Percentiles rank a stretch among this genome's conserved stretches.
These are phyloP conservation scores for Empis livida DNA, from an alignment of 2,888 invertebrate genomes.

Conservation along the genomic window DNA sequence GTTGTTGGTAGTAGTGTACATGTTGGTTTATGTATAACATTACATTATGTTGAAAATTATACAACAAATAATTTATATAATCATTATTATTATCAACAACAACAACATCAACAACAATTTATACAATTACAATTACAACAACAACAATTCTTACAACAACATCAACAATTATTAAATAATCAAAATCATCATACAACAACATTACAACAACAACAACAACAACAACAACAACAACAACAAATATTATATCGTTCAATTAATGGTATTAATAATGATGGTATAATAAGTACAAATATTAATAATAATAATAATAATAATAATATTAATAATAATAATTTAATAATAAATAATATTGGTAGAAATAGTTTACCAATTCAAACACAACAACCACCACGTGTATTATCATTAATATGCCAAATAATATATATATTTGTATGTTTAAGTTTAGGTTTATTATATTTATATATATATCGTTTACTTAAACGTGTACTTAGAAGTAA, in stretches of 20 bases:
- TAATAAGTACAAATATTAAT: constrained; percentile 8
- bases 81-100: constrained; percentile 27
- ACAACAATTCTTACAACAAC: constrained; percentile 13
- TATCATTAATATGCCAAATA: constrained; percentile 68
- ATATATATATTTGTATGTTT: constrained; percentile 77
- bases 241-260: constrained; percentile 3
- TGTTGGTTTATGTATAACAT: constrained; percentile 63
- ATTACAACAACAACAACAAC: constrained; percentile 12
- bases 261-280: neutral
- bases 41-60: constrained; percentile 62
- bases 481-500: constrained; percentile 61
- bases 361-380: constrained; percentile 19
- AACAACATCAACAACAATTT: constrained; percentile 13
- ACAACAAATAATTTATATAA: constrained; percentile 16
- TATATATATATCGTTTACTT: constrained; percentile 69
- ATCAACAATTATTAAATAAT: constrained; percentile 2
- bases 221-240: constrained; percentile 13
- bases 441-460: constrained; percentile 69
- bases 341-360: constrained; percentile 9
- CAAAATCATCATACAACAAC: too few species aligned
- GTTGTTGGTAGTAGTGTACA: constrained; percentile 67
- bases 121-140: constrained; percentile 17
- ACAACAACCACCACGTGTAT: constrained; percentile 37
- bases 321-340: constrained; percentile 17
- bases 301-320: constrained; percentile 12